Conservation (phyloP, 1,140 invertebrate species). For the Pogonomyrmex californicus region DNA sequence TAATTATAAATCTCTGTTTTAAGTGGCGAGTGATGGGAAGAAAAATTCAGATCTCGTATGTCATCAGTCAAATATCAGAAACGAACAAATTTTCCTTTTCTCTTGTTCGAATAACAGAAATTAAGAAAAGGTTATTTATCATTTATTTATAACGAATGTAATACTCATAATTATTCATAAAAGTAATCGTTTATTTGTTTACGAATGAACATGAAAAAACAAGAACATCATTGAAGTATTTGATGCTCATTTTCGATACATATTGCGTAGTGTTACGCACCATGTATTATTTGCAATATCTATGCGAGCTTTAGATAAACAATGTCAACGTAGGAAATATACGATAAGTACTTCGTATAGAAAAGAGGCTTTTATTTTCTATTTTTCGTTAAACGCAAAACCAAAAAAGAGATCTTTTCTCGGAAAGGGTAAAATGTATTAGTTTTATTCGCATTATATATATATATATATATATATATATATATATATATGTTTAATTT, state of each 20-base stretch:
- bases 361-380: conserved; percentile 16
- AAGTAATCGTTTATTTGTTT: conserved; percentile 1
- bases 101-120: background rate
- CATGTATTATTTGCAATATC: background rate
- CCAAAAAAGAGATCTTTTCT: background rate
- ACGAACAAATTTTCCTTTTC: background rate
- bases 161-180: conserved; percentile 12
- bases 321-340: conserved; percentile 13
- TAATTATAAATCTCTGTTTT: background rate
- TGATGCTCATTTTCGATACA: conserved; percentile 17
- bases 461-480: no score
- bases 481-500: conserved; percentile 5
- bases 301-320: background rate
- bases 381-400: conserved; percentile 4
- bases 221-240: background rate
- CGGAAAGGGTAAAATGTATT: conserved; percentile 3
- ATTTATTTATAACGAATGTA: background rate
- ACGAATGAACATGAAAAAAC: background rate
- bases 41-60: conserved; percentile 18
- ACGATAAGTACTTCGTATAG: conserved; percentile 21
- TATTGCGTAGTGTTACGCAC: conserved; percentile 9
- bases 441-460: no score
- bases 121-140: background rate
- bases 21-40: background rate
- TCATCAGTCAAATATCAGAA: conserved; percentile 20